phyloP scores from a whole-genome alignment of 2,113 vertebrate species.

The Dasyurus viverrinus region DNA sequence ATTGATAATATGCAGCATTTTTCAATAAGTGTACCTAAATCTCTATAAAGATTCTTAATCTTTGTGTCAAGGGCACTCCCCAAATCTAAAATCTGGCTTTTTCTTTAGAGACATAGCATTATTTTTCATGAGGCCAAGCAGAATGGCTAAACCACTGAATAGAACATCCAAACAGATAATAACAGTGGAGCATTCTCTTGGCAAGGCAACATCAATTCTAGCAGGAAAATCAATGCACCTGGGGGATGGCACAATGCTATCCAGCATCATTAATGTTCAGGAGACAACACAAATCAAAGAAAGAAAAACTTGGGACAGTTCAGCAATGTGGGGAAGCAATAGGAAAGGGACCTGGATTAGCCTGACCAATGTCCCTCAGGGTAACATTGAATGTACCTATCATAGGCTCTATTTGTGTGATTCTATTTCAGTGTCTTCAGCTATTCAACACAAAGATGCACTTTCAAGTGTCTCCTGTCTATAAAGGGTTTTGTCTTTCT shows the following conservation, averaged over 20 bases:
- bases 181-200: conserved; percentile 68
- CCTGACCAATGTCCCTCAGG: not conserved
- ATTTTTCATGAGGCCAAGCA: conserved; percentile 62
- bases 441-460: conserved; percentile 33
- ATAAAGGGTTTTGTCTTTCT: conserved; percentile 27
- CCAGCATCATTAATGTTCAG: conserved; percentile 67
- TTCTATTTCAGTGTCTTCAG: conserved; percentile 10
- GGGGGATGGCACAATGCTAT: conserved; percentile 53
- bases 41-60: conserved; percentile 27
- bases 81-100: conserved; percentile 42
- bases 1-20: conserved; percentile 23
- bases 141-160: conserved; percentile 36
- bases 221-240: conserved; percentile 69
- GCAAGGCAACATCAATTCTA: conserved; percentile 68
- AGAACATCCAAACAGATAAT: conserved; percentile 57
- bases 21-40: conserved; percentile 3
- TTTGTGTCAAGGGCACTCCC: conserved; percentile 31
- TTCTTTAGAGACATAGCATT: conserved; percentile 40
- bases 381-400: conserved; percentile 22
- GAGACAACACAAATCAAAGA: conserved; percentile 62
- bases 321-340: conserved; percentile 61
- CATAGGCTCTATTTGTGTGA: not conserved
- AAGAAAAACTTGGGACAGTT: conserved; percentile 55
- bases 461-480: conserved; percentile 10
- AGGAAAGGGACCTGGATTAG: conserved; percentile 39